These are phyloP conservation scores for Macaria notata DNA, from an alignment of 2,888 invertebrate genomes.

Conservation along the genomic window DNA sequence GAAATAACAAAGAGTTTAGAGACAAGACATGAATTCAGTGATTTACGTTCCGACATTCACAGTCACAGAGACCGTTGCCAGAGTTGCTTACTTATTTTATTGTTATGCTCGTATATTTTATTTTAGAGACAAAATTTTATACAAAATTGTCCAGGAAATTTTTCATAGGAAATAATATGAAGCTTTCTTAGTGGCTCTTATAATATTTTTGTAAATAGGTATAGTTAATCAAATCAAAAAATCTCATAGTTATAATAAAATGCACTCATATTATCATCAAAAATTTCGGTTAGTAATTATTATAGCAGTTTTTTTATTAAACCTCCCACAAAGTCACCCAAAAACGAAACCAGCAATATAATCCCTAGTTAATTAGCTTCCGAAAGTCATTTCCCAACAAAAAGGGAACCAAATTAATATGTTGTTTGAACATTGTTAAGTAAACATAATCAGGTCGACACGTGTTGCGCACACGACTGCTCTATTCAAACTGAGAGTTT, in stretches of 20 bases:
- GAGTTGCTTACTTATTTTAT: slow-evolving; percentile 43
- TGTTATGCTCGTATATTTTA: slow-evolving; percentile 35
- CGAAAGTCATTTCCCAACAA: slow-evolving; percentile 72
- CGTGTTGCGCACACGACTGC: slow-evolving; percentile 66
- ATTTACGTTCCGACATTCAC: slow-evolving; percentile 48
- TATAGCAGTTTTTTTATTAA: too few species aligned
- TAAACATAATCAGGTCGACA: slow-evolving; percentile 76
- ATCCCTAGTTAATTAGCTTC: slow-evolving; percentile 46
- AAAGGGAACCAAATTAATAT: slow-evolving; percentile 77
- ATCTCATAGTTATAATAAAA: too few species aligned
- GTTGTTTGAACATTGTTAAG: slow-evolving; percentile 80
- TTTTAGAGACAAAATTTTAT: slow-evolving; percentile 7
- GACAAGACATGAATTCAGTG: slow-evolving; percentile 49
- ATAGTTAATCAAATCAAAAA: too few species aligned
- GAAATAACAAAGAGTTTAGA: slow-evolving; percentile 47
- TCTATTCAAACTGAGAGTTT: slow-evolving; percentile 54
- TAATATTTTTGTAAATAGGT: too few species aligned
- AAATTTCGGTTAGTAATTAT: too few species aligned
- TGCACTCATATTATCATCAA: too few species aligned
- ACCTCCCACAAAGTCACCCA: too few species aligned
- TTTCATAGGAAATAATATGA: too few species aligned
- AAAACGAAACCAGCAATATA: neutral
- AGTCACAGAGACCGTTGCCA: slow-evolving; percentile 39
- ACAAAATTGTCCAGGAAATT: neutral
- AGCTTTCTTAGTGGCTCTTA: too few species aligned